Conservation (phyloP, 2,797 vertebrate genomes). For the Oryzias sinensis region DNA sequence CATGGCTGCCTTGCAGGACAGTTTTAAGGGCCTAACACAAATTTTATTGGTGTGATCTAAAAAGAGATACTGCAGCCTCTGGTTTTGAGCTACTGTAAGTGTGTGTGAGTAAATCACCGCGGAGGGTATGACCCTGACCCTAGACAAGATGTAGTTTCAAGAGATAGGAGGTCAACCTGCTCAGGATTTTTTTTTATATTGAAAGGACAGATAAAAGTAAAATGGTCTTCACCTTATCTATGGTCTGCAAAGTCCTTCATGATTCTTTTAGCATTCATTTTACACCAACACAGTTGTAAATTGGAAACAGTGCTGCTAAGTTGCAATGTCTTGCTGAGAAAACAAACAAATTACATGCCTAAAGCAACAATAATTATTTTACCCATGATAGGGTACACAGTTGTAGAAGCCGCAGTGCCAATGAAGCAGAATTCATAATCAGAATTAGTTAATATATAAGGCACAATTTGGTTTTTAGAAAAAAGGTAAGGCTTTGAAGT, state of each 20-base stretch:
- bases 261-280: too few species aligned
- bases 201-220: neutral
- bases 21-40: constrained; percentile 56
- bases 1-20: constrained; percentile 49
- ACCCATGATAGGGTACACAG: too few species aligned
- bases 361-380: too few species aligned
- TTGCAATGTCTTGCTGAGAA: too few species aligned
- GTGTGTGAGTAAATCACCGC: constrained; percentile 20
- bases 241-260: too few species aligned
- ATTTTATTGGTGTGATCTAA: constrained; percentile 55
- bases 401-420: too few species aligned
- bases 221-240: neutral
- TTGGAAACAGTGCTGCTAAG: too few species aligned
- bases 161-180: constrained; percentile 11
- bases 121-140: constrained; percentile 11
- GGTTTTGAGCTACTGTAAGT: constrained; percentile 29
- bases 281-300: too few species aligned
- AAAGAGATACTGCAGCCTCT: constrained; percentile 45
- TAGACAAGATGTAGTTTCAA: constrained; percentile 23
- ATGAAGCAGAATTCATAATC: neutral
- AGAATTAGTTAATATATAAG: too few species aligned
- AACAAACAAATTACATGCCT: too few species aligned
- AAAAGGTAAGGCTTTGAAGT: too few species aligned
- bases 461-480: too few species aligned
- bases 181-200: constrained; percentile 19